Conservation (phyloP, 2,888 invertebrate species). For the Tenthredo mesomela region DNA sequence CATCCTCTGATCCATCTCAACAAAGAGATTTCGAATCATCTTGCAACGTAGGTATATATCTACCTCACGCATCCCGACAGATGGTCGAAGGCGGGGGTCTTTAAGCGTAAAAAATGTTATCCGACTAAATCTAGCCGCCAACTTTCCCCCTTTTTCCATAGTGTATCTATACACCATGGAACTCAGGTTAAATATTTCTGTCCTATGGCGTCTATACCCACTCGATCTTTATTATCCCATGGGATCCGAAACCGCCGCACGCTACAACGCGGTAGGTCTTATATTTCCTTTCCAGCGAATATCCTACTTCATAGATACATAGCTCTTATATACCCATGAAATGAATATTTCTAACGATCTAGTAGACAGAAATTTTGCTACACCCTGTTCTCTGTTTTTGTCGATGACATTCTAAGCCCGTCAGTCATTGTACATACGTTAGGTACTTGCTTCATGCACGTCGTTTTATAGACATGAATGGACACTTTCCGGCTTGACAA, state of each 20-base stretch:
- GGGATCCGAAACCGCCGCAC: not conserved
- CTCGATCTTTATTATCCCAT: conserved; percentile 30
- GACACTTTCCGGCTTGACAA: conserved; percentile 29
- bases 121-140: conserved; percentile 38
- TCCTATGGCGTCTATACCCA: not conserved
- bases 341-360: not conserved
- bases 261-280: not conserved
- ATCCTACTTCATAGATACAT: not conserved
- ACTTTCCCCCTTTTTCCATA: not conserved
- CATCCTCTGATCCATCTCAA: not conserved
- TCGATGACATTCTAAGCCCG: not conserved
- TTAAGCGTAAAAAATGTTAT: conserved; percentile 45
- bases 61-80: conserved; percentile 39
- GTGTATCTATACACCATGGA: not conserved
- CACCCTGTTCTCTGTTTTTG: not conserved
- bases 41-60: conserved; percentile 4
- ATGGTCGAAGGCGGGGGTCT: conserved; percentile 42
- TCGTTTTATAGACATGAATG: conserved; percentile 12
- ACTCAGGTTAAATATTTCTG: conserved; percentile 7
- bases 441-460: not conserved
- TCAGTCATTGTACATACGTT: not conserved
- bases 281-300: conserved; percentile 7
- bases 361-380: not conserved
- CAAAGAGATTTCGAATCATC: conserved; percentile 41
- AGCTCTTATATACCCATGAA: not conserved